A percentile compares a stretch with the other conserved stretches of the same genome.
These are phyloP conservation scores for Oncorhynchus mykiss DNA, from an alignment of 2,113 vertebrate genomes.

Conservation along the genomic window DNA sequence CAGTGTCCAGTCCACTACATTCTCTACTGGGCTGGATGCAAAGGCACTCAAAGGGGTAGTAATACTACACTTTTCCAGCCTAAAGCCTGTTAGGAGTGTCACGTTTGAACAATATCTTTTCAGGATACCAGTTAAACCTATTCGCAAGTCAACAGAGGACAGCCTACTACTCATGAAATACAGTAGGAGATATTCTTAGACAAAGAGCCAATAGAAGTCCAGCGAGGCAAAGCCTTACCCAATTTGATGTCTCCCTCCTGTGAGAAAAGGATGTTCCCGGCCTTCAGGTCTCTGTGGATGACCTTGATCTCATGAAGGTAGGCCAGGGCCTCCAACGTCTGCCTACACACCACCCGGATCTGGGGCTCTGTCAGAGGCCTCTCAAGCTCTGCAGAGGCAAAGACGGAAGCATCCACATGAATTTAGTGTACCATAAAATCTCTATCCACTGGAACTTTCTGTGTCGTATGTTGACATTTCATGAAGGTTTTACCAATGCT, in stretches of 20 bases:
- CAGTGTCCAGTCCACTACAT: background rate
- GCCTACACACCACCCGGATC: slow-evolving; percentile 94
- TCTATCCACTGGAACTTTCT: background rate
- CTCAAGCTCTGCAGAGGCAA: slow-evolving; percentile 84
- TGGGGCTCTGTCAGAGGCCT: slow-evolving; percentile 93
- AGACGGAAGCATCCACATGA: background rate
- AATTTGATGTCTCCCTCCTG: slow-evolving; percentile 94
- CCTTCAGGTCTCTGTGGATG: slow-evolving; percentile 97
- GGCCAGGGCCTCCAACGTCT: slow-evolving; percentile 88
- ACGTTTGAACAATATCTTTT: background rate
- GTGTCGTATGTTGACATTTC: background rate
- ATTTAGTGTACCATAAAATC: background rate
- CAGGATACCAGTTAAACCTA: too few species aligned
- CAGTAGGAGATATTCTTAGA: background rate
- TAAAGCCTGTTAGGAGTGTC: slow-evolving; percentile 30
- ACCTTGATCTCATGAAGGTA: slow-evolving; percentile 97
- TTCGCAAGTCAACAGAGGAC: too few species aligned
- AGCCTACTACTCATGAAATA: background rate
- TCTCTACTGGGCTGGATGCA: slow-evolving; percentile 16
- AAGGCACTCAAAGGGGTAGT: slow-evolving; percentile 11
- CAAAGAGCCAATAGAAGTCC: too few species aligned
- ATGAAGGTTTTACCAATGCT: background rate
- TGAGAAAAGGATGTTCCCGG: slow-evolving; percentile 95
- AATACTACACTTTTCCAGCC: slow-evolving; percentile 23
- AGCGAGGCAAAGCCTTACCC: slow-evolving; percentile 73